These are phyloP conservation scores for Myripristis jacobus DNA, from an alignment of 2,797 vertebrate species.

Conservation along the genomic window DNA sequence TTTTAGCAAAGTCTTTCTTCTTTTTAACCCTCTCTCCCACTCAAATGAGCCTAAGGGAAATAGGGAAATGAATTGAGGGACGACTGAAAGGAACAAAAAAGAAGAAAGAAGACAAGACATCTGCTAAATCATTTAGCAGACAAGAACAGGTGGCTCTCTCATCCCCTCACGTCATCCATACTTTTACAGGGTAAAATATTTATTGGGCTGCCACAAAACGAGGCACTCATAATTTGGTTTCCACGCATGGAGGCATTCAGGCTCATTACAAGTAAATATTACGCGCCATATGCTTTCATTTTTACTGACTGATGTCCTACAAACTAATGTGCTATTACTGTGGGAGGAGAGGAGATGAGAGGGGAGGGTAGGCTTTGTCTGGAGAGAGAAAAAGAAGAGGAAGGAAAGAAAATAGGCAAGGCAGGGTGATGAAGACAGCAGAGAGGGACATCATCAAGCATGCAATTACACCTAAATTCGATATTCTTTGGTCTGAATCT, in stretches of 20 bases:
- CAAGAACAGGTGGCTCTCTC: constrained; percentile 70
- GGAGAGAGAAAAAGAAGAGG: constrained; percentile 22
- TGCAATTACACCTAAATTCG: too few relatives aligned
- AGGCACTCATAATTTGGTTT: constrained; percentile 71
- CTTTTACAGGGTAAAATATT: constrained; percentile 73
- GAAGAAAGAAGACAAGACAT: constrained; percentile 51
- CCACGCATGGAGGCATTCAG: constrained; percentile 60
- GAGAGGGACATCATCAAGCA: too few relatives aligned
- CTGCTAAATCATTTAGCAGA: constrained; percentile 65
- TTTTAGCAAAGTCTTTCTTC: constrained; percentile 19
- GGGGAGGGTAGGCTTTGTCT: constrained; percentile 36
- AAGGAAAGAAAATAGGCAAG: not conserved
- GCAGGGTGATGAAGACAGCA: not conserved
- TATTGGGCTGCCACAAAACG: constrained; percentile 71
- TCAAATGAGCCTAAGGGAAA: constrained; percentile 21
- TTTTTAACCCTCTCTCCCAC: not conserved
- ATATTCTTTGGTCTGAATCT: too few relatives aligned
- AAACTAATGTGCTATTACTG: constrained; percentile 59
- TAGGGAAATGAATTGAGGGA: constrained; percentile 29
- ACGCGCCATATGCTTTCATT: constrained; percentile 71
- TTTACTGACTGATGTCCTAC: constrained; percentile 69
- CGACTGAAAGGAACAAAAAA: not conserved
- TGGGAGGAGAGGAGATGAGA: constrained; percentile 41
- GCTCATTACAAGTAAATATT: constrained; percentile 77
- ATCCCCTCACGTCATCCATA: constrained; percentile 56